Evolutionary conservation across 2,888 invertebrate genomes (phyloP).

Genomic region (Drosophila infuscata): DNA sequence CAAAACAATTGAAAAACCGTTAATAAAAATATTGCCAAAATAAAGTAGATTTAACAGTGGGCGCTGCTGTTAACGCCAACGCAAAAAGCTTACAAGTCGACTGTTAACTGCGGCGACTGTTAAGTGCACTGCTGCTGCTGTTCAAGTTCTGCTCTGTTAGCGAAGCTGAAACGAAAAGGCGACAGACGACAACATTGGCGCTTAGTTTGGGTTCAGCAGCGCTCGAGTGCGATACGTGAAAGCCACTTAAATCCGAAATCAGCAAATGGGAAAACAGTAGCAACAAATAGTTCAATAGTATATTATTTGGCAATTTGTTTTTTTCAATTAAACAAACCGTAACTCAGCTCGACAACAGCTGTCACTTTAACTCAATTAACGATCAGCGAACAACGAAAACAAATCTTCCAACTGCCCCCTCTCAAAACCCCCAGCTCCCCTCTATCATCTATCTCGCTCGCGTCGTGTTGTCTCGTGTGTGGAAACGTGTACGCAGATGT

Average conservation of each 20-base stretch:
- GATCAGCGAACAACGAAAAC: constrained; percentile 65
- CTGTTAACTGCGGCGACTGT: constrained; percentile 10
- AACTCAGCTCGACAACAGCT: constrained; percentile 49
- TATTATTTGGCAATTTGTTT: constrained; percentile 51
- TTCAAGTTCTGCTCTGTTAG: constrained; percentile 16
- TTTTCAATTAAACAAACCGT: constrained; percentile 42
- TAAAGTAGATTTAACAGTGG: constrained; percentile 19
- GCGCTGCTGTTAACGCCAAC: constrained; percentile 40
- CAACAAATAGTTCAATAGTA: constrained; percentile 41
- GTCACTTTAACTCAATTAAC: constrained; percentile 77
- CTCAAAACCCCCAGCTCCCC: neutral
- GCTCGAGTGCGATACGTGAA: constrained; percentile 58
- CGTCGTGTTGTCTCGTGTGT: constrained; percentile 18
- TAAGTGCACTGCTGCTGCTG: constrained; percentile 10
- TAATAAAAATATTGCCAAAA: constrained; percentile 8
- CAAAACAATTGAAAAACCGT: constrained; percentile 35
- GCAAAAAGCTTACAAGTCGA: constrained; percentile 23
- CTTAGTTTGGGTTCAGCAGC: constrained; percentile 65
- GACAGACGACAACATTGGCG: constrained; percentile 38
- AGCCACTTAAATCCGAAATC: constrained; percentile 4
- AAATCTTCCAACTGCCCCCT: constrained; percentile 11
- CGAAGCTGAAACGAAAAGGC: constrained; percentile 64
- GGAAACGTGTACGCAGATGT: constrained; percentile 56
- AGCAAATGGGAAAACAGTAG: constrained; percentile 8
- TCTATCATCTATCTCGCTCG: neutral